Base-by-base conservation (phyloP, 2,888 invertebrate genomes). In the Sarcophaga caerulescens region DNA sequence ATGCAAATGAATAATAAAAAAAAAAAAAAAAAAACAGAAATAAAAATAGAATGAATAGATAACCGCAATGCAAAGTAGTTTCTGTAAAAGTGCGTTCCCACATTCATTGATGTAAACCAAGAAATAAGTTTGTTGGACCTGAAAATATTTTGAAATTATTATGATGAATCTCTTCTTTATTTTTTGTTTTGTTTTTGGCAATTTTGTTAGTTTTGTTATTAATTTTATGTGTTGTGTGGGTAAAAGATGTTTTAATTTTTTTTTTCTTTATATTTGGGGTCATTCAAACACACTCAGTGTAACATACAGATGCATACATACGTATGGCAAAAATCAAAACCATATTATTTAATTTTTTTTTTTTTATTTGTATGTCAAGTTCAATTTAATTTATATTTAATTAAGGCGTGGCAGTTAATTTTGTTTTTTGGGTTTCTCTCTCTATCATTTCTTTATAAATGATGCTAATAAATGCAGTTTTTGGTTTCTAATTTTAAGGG, bases 361-460 rank as follows among this genome's bases (percentile, higher is more conserved):
- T 47, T 63, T 45, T 45, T 66, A 23, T 84, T 86, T 86, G 84
- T 86, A 21, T 86, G 86, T 86, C 86, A 86, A 86, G 86, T 84
- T 84, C 86, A 86, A 84, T 84, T 86, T 84, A 78, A 84, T 86
- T 86, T 81, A 69, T 84, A 77, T 83, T 74, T 81, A 73, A 83
- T 86, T 70, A 68, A 86, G 86, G 84, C 69, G 84, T 52, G 86
- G 76, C 69, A 35, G 2, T 8, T 35, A 35, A 35, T 35, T 35
- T 35, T 6, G 8, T 62, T 23, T 59, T 12, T 57, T 60, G 25
- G 35, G 25, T 25, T 70, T 52, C 21, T n/a, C n/a, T 45, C 45
- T 68, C 14, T 57, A 60, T 4, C 14, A 17, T 52, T 45, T 66
- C 19, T 60, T 45, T 45, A 23, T 35, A 8, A 71, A 75, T 8